These are phyloP conservation scores for Orcinus orca DNA, from an alignment of 2,113 vertebrate species.

Conservation along the genomic window DNA sequence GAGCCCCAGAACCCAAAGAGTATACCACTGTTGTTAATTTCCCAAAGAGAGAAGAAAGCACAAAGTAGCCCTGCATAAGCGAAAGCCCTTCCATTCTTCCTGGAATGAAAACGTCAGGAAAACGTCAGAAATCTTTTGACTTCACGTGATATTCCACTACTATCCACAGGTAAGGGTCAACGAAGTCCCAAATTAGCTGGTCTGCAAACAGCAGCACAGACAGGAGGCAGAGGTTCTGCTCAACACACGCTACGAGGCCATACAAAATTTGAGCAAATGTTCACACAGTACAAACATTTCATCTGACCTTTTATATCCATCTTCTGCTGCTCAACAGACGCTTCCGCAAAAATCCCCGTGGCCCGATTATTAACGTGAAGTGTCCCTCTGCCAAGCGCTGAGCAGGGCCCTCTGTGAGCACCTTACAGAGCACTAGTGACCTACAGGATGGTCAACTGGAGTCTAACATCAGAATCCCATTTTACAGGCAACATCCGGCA, in stretches of 20 bases:
- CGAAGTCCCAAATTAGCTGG: neutral
- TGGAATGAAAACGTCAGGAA: neutral
- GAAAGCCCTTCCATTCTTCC: neutral
- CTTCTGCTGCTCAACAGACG: neutral
- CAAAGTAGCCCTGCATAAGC: neutral
- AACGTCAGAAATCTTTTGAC: neutral
- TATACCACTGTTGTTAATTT: conserved; percentile 75
- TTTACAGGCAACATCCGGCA: neutral
- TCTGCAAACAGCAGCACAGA: neutral
- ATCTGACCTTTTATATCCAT: neutral
- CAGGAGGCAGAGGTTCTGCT: neutral
- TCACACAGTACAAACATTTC: neutral
- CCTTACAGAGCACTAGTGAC: neutral
- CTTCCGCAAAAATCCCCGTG: neutral
- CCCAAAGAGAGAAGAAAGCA: conserved; percentile 69
- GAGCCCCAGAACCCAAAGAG: conserved; percentile 74
- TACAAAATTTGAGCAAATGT: neutral
- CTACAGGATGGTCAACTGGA: neutral
- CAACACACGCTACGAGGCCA: neutral
- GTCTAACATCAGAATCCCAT: neutral
- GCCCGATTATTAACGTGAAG: neutral
- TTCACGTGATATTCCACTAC: neutral
- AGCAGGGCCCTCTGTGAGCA: neutral
- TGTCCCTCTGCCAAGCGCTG: neutral
- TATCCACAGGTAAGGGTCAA: neutral